A percentile compares a stretch with the other conserved stretches of the same genome.
Conservation (phyloP, 2,113 vertebrate genomes). For the Turnix velox region DNA sequence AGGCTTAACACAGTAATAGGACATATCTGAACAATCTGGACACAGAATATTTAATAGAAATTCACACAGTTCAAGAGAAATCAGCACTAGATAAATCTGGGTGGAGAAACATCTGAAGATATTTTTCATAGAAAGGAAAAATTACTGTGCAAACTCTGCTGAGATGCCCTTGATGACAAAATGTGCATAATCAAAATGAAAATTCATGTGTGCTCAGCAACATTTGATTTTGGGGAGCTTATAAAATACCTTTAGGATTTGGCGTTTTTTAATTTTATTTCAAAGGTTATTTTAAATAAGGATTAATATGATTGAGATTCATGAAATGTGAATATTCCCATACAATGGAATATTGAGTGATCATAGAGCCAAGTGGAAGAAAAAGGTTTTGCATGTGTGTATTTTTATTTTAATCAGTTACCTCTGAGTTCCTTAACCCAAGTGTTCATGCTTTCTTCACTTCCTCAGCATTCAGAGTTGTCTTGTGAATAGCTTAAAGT, state of each 20-base stretch:
- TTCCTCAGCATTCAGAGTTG: not conserved
- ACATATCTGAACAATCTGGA: not conserved
- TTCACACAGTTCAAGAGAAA: not conserved
- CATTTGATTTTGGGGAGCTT: not conserved
- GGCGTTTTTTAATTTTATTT: not conserved
- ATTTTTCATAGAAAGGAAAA: not conserved
- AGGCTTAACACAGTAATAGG: not conserved
- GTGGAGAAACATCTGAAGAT: not conserved
- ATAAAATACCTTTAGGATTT: not conserved
- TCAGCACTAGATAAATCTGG: not conserved
- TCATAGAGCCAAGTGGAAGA: not conserved
- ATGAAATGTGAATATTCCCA: not conserved
- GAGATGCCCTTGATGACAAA: not conserved
- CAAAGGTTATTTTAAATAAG: not conserved
- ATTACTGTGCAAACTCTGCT: not conserved
- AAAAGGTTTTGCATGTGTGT: not conserved
- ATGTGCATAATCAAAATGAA: not conserved
- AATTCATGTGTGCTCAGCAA: not conserved
- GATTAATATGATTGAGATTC: not conserved
- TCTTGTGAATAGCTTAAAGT: not conserved
- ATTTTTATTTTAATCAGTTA: not conserved
- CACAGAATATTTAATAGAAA: not conserved
- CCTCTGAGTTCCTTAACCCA: not conserved
- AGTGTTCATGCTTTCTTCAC: not conserved
- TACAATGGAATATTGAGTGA: not conserved